A percentile compares a stretch with the other conserved stretches of the same genome.
These are phyloP conservation scores for Mycalesis mineus DNA, from an alignment of 2,888 invertebrate genomes.

Conservation along the genomic window DNA sequence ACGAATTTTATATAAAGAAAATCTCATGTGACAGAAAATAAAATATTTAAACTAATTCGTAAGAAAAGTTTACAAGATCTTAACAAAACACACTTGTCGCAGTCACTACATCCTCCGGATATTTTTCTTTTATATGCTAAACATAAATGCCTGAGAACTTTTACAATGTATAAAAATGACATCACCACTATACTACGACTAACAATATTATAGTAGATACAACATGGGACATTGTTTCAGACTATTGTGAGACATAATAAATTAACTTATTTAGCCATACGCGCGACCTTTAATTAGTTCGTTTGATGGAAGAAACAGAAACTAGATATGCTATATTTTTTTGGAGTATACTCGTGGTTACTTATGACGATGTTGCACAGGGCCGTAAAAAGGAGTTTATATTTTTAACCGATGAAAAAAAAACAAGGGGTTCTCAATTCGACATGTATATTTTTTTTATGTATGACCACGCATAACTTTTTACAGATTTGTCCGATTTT, in stretches of 20 bases:
- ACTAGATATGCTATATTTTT: slow-evolving; percentile 4
- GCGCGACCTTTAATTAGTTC: slow-evolving; percentile 14
- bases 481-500: too few relatives aligned
- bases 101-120: too few relatives aligned
- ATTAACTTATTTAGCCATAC: slow-evolving; percentile 25
- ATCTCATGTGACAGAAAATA: too few relatives aligned
- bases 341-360: neutral
- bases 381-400: neutral
- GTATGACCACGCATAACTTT: too few relatives aligned
- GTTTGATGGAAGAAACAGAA: slow-evolving; percentile 16
- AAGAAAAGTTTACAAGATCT: too few relatives aligned
- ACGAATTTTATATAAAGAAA: too few relatives aligned
- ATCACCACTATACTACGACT: slow-evolving; percentile 17
- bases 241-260: slow-evolving; percentile 19
- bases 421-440: too few relatives aligned
- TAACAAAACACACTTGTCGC: too few relatives aligned
- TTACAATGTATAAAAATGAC: neutral
- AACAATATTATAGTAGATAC: neutral
- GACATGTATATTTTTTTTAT: too few relatives aligned
- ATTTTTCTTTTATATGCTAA: too few relatives aligned
- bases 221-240: slow-evolving; percentile 1
- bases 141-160: neutral
- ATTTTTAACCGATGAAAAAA: too few relatives aligned
- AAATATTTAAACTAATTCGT: too few relatives aligned
- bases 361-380: neutral